These are phyloP conservation scores for Trachelipus rathkii DNA, from an alignment of 1,140 invertebrate genomes.

Conservation along the genomic window DNA sequence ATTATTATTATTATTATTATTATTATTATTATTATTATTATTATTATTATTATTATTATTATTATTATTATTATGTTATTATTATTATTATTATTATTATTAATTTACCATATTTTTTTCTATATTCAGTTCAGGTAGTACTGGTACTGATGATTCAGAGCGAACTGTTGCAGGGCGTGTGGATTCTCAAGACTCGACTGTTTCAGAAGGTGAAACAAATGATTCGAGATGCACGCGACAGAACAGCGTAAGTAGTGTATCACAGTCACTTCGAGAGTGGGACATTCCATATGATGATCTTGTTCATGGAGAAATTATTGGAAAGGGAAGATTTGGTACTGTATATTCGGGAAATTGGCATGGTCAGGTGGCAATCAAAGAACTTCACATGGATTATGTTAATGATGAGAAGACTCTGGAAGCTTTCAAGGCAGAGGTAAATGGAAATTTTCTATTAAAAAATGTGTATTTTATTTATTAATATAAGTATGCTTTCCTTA, in stretches of 20 bases:
- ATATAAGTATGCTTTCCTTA: no score
- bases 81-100: no score
- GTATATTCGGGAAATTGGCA: conserved; percentile 96
- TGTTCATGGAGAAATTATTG: conserved; percentile 78
- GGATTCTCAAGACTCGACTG: conserved; percentile 82
- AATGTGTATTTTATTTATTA: no score
- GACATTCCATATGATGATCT: conserved; percentile 95
- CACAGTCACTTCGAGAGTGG: conserved; percentile 84
- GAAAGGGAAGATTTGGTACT: conserved; percentile 86
- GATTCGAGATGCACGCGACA: conserved; percentile 71
- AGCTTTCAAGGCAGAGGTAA: conserved; percentile 86
- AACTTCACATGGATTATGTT: conserved; percentile 87
- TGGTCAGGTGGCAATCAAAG: conserved; percentile 97
- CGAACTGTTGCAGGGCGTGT: conserved; percentile 68
- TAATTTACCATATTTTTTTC: no score
- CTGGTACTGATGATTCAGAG: conserved; percentile 65
- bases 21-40: no score
- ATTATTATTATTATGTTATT: no score
- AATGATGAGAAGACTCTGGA: conserved; percentile 88
- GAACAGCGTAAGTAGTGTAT: conserved; percentile 68
- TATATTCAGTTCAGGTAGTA: conserved; percentile 38
- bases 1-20: no score
- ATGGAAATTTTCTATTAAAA: background rate
- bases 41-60: no score
- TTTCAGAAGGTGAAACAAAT: conserved; percentile 61